These are phyloP conservation scores for Tretioscincus oriximinensis DNA, from an alignment of 2,113 vertebrate species.

Conservation along the genomic window DNA sequence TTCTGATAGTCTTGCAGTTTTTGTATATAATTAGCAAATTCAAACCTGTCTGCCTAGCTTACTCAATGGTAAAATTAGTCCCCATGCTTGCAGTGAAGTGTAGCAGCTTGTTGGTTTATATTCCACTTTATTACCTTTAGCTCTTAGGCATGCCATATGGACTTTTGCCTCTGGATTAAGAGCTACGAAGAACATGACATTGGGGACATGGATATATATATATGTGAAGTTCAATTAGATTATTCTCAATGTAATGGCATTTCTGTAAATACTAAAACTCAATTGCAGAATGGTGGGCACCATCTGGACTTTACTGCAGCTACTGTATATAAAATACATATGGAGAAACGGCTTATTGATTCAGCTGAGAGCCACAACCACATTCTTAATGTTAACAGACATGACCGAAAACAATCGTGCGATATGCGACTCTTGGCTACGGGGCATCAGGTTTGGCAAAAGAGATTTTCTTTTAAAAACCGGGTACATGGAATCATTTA, in stretches of 20 bases:
- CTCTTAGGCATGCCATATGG: not conserved
- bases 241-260: constrained; percentile 15
- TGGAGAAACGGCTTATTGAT: constrained; percentile 57
- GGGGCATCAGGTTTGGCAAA: constrained; percentile 41
- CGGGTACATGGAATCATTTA: constrained; percentile 16
- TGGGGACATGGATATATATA: not conserved
- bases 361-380: constrained; percentile 43
- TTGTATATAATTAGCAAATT: too few species aligned
- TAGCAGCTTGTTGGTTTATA: too few species aligned
- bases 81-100: too few species aligned
- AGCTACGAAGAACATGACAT: not conserved
- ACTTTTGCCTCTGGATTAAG: not conserved
- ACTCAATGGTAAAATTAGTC: too few species aligned
- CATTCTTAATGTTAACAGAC: constrained; percentile 30
- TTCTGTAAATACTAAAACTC: constrained; percentile 15
- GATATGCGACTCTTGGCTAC: constrained; percentile 26
- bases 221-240: constrained; percentile 7
- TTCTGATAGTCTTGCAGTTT: too few species aligned
- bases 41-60: too few species aligned
- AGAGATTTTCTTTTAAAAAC: not conserved
- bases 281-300: constrained; percentile 33
- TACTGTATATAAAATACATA: constrained; percentile 36
- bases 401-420: constrained; percentile 27
- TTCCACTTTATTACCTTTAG: accelerated
- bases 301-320: constrained; percentile 53